Conservation (phyloP, 2,113 vertebrate species). For the Pipa parva region DNA sequence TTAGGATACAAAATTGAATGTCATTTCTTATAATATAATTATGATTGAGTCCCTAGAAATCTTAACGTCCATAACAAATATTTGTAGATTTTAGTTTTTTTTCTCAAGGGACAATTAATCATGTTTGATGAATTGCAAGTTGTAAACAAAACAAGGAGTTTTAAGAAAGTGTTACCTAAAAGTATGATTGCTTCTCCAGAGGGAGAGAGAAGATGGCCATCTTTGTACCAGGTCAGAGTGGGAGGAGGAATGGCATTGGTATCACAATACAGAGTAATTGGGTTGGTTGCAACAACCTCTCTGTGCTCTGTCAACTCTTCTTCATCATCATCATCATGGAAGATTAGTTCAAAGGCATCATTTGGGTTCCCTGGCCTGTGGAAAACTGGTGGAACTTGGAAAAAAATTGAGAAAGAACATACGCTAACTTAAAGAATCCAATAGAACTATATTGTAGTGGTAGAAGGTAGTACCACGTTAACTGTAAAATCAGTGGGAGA, state of each 20-base stretch:
- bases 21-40: too few relatives aligned
- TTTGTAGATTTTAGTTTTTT: too few relatives aligned
- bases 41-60: too few relatives aligned
- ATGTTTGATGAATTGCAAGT: too few relatives aligned
- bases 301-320: conserved; percentile 64
- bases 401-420: conserved; percentile 5
- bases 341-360: conserved; percentile 61
- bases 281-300: conserved; percentile 69
- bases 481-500: too few relatives aligned
- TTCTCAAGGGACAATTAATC: too few relatives aligned
- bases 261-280: conserved; percentile 73
- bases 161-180: conserved; percentile 65
- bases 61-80: too few relatives aligned
- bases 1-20: too few relatives aligned
- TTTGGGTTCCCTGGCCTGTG: conserved; percentile 64
- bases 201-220: conserved; percentile 69
- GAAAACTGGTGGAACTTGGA: conserved; percentile 81
- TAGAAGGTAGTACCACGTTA: too few relatives aligned
- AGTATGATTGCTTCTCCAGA: conserved; percentile 60
- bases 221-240: conserved; percentile 77
- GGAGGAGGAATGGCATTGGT: conserved; percentile 82
- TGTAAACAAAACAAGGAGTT: too few relatives aligned
- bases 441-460: too few relatives aligned
- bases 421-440: too few relatives aligned
- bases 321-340: conserved; percentile 60